Evolutionary conservation across 2,888 invertebrate genomes (phyloP).

Genomic region (Eugnorisma glareosa): DNA sequence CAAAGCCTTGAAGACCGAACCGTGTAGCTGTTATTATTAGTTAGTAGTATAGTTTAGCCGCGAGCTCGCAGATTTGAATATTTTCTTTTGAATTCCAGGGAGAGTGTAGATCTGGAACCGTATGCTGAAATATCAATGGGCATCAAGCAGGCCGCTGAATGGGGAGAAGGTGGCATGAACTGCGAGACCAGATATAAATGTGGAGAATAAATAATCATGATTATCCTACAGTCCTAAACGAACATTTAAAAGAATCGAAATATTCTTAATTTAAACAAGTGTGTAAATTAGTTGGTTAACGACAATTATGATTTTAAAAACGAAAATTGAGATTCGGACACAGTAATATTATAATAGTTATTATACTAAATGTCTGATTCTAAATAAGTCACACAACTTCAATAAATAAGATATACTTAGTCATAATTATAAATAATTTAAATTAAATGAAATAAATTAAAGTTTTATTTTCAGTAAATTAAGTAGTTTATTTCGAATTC

Average conservation of each 20-base stretch:
- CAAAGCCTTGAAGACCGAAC: no score
- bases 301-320: neutral
- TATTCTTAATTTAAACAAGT: neutral
- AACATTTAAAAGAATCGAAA: neutral
- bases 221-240: no score
- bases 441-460: conserved; percentile 15
- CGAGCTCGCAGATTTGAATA: neutral
- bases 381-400: conserved; percentile 23
- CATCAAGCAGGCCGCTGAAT: conserved; percentile 92
- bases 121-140: conserved; percentile 92
- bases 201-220: conserved; percentile 69
- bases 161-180: conserved; percentile 91
- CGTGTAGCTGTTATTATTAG: neutral
- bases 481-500: conserved; percentile 30
- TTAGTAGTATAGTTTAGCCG: no score
- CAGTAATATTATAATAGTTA: neutral
- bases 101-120: conserved; percentile 84
- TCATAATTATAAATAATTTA: conserved; percentile 45
- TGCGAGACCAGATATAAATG: conserved; percentile 91
- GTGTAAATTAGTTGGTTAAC: neutral
- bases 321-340: neutral
- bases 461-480: conserved; percentile 29
- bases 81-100: conserved; percentile 78
- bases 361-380: neutral
- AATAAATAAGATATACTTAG: conserved; percentile 31